A percentile compares a stretch with the other conserved stretches of the same genome.
Conservation (phyloP, 2,797 vertebrate genomes). For the Tinamus major region DNA sequence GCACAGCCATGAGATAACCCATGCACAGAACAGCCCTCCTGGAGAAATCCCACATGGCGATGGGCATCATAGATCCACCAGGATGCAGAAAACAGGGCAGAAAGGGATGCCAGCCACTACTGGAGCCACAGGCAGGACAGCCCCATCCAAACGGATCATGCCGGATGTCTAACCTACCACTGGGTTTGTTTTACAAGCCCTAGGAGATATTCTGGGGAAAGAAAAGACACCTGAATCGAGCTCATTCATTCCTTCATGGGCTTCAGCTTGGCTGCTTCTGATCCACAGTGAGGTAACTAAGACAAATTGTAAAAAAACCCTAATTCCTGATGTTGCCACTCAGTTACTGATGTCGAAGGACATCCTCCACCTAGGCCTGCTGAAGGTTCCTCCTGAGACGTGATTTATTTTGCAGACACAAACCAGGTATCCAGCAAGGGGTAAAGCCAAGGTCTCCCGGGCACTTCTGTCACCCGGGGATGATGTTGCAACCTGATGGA, state of each 20-base stretch:
- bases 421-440: fast-evolving
- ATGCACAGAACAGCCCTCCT: background rate
- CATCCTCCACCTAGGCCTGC: fast-evolving
- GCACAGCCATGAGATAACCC: background rate
- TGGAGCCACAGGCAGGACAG: background rate
- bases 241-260: background rate
- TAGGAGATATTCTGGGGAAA: background rate
- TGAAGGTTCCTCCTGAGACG: background rate
- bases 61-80: background rate
- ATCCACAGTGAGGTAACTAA: background rate
- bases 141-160: background rate
- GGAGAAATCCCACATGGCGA: fast-evolving
- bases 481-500: background rate
- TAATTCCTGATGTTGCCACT: background rate
- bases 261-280: background rate
- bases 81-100: background rate
- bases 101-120: background rate
- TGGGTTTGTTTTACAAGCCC: background rate
- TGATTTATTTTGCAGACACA: background rate
- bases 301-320: background rate
- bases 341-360: background rate
- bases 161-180: background rate
- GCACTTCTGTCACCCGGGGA: background rate
- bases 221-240: background rate
- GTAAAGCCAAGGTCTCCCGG: background rate